Evolutionary conservation across 1,140 invertebrate genomes (phyloP).

Genomic region (Cyclargus thomasi): DNA sequence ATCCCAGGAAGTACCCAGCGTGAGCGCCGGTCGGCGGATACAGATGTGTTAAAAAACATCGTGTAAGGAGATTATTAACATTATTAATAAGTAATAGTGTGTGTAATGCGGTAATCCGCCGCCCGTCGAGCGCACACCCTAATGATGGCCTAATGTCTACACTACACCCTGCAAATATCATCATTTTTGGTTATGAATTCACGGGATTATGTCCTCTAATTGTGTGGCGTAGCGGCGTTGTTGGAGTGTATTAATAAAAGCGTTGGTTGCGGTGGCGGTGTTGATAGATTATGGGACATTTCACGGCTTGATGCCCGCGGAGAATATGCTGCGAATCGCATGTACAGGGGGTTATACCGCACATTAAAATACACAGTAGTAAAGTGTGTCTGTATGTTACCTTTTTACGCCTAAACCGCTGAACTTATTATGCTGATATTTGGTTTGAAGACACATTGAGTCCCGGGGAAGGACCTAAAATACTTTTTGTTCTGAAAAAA

Average conservation of each 20-base stretch:
- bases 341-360: slow-evolving; percentile 27
- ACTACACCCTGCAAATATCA: background rate
- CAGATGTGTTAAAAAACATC: background rate
- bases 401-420: no score
- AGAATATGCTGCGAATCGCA: slow-evolving; percentile 41
- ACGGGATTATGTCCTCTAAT: background rate
- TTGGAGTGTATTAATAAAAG: background rate
- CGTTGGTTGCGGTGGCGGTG: slow-evolving; percentile 11
- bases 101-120: slow-evolving; percentile 2
- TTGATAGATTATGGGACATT: slow-evolving; percentile 41
- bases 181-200: background rate
- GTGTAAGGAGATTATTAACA: background rate
- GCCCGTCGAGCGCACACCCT: background rate
- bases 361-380: no score
- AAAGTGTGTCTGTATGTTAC: no score
- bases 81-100: slow-evolving; percentile 1
- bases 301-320: slow-evolving; percentile 44
- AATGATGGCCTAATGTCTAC: slow-evolving; percentile 7
- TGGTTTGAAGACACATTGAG: no score
- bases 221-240: background rate
- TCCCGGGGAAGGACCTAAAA: no score
- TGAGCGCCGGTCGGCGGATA: background rate
- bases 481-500: no score
- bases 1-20: background rate
- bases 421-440: no score